Evolutionary conservation across 2,888 invertebrate genomes (phyloP).

Genomic region (Lepetodrilus schrolli): DNA sequence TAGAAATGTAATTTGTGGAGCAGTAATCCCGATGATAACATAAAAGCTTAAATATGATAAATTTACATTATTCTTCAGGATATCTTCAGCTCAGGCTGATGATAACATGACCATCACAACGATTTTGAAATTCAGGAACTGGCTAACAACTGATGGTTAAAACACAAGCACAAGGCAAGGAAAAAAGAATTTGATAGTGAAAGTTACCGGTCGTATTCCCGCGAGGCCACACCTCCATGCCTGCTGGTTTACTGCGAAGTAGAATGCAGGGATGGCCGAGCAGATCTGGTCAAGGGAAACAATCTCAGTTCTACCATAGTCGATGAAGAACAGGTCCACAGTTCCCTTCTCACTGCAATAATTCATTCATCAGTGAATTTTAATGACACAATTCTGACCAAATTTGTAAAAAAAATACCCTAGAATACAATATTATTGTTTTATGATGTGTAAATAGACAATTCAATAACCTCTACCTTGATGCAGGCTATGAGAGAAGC

Average conservation of each 20-base stretch:
- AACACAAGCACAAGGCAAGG: not conserved
- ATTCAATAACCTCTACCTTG: not conserved
- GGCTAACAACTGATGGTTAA: not conserved
- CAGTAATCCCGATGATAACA: too few relatives aligned
- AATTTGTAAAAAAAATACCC: too few relatives aligned
- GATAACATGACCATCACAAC: too few relatives aligned
- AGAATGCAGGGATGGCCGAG: slow-evolving; percentile 41
- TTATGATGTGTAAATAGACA: not conserved
- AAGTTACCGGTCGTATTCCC: slow-evolving; percentile 56
- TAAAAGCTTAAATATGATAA: too few relatives aligned
- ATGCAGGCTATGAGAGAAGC: too few relatives aligned
- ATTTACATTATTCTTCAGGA: too few relatives aligned
- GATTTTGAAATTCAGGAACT: too few relatives aligned
- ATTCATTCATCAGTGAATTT: too few relatives aligned
- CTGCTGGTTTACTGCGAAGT: slow-evolving; percentile 43
- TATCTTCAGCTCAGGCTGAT: too few relatives aligned
- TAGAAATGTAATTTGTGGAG: too few relatives aligned
- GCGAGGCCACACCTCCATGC: slow-evolving; percentile 52
- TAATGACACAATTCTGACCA: too few relatives aligned
- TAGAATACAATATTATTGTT: not conserved
- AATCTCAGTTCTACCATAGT: slow-evolving; percentile 62
- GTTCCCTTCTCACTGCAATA: slow-evolving; percentile 40
- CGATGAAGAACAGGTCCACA: slow-evolving; percentile 63
- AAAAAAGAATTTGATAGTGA: too few relatives aligned
- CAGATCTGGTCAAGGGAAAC: slow-evolving; percentile 47